Base-by-base conservation (phyloP, 2,888 invertebrate species). In the Trypoxylon attenuatum region DNA sequence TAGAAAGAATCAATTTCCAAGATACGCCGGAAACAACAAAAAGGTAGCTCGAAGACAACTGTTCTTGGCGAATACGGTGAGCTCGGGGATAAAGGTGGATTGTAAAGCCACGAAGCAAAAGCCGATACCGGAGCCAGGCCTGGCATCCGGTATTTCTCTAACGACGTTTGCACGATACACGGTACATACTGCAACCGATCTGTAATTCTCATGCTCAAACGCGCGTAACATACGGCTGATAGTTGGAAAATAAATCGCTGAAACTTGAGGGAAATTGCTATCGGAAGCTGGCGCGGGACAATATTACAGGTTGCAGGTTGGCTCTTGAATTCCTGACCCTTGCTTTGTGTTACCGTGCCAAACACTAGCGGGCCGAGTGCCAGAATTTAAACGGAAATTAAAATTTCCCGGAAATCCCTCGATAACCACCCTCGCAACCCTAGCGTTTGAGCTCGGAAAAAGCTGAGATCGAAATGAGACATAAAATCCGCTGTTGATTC, bases 381-480 rank as follows among this genome's bases (percentile, higher is more conserved):
- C 70, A 65, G 16, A 65, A 71, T 56, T 71, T 64, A 67, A 73
- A 47, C 59, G 52, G 53, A 54, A 71, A 75, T 73, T 71, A 75
- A 73, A 75, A 67, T 49, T 59, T 57, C 42, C 46, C 58, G 54
- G 57, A 51, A 49, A 53, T n/a, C n/a, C n/a, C n/a, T n/a, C n/a
- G n/a, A n/a, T n/a, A n/a, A n/a, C n/a, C n/a, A 13, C 13, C 13
- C 33, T 33, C 33, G 8, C 8, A 13, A 10, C 13, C 4, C 5
- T 33, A 0, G 33, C 10, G 33, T 33, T 10, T 10, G n/a, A 1
- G 10, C 33, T 33, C 33, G 22, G 29, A 45, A 22, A 45, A 45
- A 51, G 39, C 22, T 41, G 39, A 16, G 10, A 29, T 29, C 45
- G 68, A 68, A 71, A 69, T 45, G 68, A 56, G 55, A 64, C 69